These are phyloP conservation scores for Schizaphis graminum DNA, from an alignment of 2,888 invertebrate genomes.

Conservation along the genomic window DNA sequence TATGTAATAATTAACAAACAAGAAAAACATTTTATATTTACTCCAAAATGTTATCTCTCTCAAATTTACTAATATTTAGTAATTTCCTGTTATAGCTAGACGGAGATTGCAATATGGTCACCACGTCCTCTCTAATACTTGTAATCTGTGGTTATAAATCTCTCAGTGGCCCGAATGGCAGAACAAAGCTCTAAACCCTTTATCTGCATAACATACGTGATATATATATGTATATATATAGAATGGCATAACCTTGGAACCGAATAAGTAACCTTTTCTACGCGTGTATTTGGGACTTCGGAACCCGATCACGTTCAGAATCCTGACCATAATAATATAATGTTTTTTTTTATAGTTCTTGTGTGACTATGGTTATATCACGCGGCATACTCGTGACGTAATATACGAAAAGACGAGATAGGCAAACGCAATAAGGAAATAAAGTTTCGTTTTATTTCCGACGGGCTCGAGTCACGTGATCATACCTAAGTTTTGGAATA, in stretches of 20 bases:
- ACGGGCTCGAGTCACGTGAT: neutral
- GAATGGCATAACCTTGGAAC: neutral
- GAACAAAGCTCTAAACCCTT: neutral
- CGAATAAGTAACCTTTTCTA: neutral
- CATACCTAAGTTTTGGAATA: neutral
- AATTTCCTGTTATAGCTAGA: neutral
- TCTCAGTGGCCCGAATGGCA: neutral
- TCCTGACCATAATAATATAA: conserved; percentile 1
- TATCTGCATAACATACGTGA: neutral
- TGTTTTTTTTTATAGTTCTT: neutral
- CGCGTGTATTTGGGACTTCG: neutral
- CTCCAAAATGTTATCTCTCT: neutral
- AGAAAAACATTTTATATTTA: neutral
- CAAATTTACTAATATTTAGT: neutral
- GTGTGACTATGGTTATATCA: neutral
- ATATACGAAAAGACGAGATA: neutral
- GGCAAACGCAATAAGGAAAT: conserved; percentile 2
- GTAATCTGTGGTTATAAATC: neutral
- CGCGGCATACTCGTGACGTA: neutral
- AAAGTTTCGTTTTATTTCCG: conserved; percentile 5
- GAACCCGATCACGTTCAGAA: conserved; percentile 5
- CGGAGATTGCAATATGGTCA: neutral
- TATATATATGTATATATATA: neutral
- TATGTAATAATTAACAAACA: neutral
- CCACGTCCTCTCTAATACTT: neutral